These are phyloP conservation scores for Hemibagrus wyckioides DNA, from an alignment of 2,113 vertebrate species.

Conservation along the genomic window DNA sequence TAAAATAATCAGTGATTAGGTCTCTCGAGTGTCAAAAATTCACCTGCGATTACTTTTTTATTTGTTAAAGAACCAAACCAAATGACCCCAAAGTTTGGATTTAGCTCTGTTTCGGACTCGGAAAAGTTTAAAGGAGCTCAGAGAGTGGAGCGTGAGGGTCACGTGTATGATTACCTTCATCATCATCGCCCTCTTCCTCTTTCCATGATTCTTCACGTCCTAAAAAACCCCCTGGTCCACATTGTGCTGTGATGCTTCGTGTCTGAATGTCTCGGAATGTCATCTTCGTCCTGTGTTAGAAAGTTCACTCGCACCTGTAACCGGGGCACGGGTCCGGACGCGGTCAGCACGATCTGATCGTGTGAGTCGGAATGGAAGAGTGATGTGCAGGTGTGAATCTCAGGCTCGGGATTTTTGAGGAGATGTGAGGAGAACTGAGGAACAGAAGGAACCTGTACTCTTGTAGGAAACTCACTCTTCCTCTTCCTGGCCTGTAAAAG, in stretches of 20 bases:
- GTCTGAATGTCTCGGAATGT: not conserved
- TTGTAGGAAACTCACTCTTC: slow-evolving; percentile 60
- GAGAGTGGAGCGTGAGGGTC: slow-evolving; percentile 40
- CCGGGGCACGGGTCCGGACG: not conserved
- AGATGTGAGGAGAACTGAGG: not conserved
- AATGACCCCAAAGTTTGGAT: not conserved
- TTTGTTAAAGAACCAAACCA: not conserved
- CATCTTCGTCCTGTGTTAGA: not conserved
- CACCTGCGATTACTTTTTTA: no score
- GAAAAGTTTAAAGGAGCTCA: not conserved
- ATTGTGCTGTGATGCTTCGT: not conserved
- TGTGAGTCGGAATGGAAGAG: not conserved
- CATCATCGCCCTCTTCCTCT: not conserved
- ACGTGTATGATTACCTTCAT: slow-evolving; percentile 48
- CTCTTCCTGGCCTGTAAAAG: slow-evolving; percentile 79
- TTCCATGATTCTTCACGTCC: not conserved
- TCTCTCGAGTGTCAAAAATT: not conserved
- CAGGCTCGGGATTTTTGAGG: not conserved
- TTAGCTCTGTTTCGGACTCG: not conserved
- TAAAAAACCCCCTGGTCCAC: slow-evolving; percentile 56
- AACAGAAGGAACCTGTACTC: not conserved
- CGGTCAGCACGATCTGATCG: not conserved
- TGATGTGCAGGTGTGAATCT: not conserved
- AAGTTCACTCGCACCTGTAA: not conserved
- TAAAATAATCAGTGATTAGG: not conserved